These are phyloP conservation scores for Chydorus sphaericus DNA, from an alignment of 2,888 invertebrate species.

Conservation along the genomic window DNA sequence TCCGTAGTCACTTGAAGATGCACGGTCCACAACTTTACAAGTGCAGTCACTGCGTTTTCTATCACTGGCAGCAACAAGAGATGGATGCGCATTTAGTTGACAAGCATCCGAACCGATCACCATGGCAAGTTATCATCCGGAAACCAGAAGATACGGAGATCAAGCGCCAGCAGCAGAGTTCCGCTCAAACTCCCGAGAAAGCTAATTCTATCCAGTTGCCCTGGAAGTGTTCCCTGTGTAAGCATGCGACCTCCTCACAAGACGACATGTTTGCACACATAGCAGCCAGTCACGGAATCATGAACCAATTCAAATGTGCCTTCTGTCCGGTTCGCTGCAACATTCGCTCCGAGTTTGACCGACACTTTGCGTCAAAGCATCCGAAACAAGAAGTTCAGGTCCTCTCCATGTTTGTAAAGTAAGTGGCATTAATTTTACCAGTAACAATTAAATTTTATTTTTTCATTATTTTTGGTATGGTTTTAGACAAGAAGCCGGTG, in stretches of 20 bases:
- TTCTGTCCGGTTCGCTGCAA: constrained; percentile 45
- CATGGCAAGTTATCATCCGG: constrained; percentile 31
- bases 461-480: neutral
- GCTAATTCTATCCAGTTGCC: constrained; percentile 26
- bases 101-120: constrained; percentile 38
- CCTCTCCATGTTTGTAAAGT: constrained; percentile 35
- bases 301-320: constrained; percentile 52
- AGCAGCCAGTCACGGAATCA: constrained; percentile 42
- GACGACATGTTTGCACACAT: constrained; percentile 46
- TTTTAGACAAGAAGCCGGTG: constrained; percentile 14
- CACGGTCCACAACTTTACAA: constrained; percentile 57
- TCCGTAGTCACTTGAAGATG: constrained; percentile 55
- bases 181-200: constrained; percentile 15
- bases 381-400: constrained; percentile 31
- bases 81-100: constrained; percentile 52
- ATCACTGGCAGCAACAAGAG: constrained; percentile 42
- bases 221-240: constrained; percentile 56
- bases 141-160: constrained; percentile 3
- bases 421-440: constrained; percentile 28
- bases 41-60: constrained; percentile 50
- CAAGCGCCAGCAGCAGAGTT: neutral
- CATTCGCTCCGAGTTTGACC: constrained; percentile 39
- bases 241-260: constrained; percentile 42
- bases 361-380: constrained; percentile 46
- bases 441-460: neutral